A percentile compares a stretch with the other conserved stretches of the same genome.
Evolutionary conservation across 2,113 vertebrate genomes (phyloP).

Genomic region (Rhagologus leucostigma): DNA sequence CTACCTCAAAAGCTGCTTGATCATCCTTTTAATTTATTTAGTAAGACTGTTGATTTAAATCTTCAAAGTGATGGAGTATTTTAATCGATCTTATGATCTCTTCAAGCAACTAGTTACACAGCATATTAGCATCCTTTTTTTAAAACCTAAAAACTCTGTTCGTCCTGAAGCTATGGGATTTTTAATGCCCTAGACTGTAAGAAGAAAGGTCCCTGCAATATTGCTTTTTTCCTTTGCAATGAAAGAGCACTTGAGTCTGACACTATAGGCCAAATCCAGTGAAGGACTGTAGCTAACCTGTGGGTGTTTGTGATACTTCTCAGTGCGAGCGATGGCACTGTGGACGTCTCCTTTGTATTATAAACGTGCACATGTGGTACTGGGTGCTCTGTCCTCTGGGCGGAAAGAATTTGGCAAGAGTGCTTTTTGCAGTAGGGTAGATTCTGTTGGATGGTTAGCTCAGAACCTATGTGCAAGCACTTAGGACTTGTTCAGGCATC

Average conservation of each 20-base stretch:
- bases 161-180: background rate
- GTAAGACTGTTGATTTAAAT: background rate
- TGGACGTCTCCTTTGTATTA: background rate
- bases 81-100: background rate
- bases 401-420: background rate
- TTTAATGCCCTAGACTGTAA: background rate
- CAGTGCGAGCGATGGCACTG: accelerated
- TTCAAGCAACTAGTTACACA: background rate
- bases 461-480: background rate
- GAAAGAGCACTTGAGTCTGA: background rate
- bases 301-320: background rate
- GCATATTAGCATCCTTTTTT: background rate
- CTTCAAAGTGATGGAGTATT: background rate
- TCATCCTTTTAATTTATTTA: background rate
- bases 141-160: background rate
- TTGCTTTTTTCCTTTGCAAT: background rate
- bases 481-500: background rate
- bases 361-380: background rate
- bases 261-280: background rate
- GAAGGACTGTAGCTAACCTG: background rate
- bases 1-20: background rate
- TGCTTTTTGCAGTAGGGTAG: background rate
- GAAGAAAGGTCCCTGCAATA: background rate
- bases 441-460: background rate
- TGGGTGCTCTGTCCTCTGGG: background rate